Conservation (phyloP, 2,888 invertebrate species). For the Horisme vitalbata region DNA sequence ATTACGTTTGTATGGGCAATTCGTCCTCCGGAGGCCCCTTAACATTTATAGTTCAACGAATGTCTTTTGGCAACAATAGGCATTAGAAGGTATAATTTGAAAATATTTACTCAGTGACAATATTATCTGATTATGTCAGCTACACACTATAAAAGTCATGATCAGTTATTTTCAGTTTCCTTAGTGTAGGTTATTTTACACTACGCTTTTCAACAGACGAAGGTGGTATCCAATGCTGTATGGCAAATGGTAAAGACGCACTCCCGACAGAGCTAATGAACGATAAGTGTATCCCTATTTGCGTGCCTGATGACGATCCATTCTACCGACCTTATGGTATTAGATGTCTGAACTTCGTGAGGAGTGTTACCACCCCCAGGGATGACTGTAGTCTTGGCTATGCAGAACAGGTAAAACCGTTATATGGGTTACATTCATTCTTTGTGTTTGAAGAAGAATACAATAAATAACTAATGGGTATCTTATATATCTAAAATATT, state of each 20-base stretch:
- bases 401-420: conserved; percentile 78
- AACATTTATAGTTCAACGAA: too few relatives aligned
- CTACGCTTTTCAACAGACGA: conserved; percentile 49
- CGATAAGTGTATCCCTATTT: conserved; percentile 84
- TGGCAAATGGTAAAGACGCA: conserved; percentile 63
- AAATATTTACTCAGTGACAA: too few relatives aligned
- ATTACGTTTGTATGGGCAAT: too few relatives aligned
- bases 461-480: too few relatives aligned
- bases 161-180: too few relatives aligned
- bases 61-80: too few relatives aligned
- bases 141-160: too few relatives aligned
- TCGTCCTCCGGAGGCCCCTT: too few relatives aligned
- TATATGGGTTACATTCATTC: not conserved
- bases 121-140: too few relatives aligned
- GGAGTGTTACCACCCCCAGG: conserved; percentile 81
- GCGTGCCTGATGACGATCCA: conserved; percentile 78
- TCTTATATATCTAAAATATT: too few relatives aligned
- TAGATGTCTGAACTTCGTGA: conserved; percentile 83
- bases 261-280: conserved; percentile 73
- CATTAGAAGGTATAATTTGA: too few relatives aligned
- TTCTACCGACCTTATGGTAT: conserved; percentile 76
- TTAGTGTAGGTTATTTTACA: not conserved
- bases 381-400: conserved; percentile 82
- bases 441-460: too few relatives aligned
- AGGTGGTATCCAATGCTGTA: conserved; percentile 81